Conservation (phyloP, 2,797 vertebrate genomes). For the Varecia variegata region DNA sequence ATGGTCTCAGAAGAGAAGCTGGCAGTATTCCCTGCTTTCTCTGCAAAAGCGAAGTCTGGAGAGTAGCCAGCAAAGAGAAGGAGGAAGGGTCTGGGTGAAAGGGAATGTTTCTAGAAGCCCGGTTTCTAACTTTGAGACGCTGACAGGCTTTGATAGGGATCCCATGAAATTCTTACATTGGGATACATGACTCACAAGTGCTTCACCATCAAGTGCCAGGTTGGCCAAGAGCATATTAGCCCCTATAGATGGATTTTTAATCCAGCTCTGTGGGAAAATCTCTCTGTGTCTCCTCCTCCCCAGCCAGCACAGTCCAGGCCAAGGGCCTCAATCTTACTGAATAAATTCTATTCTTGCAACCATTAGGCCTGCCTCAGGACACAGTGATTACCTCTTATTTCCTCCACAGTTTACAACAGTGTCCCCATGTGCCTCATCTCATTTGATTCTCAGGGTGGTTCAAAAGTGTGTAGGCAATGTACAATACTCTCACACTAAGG, state of each 20-base stretch:
- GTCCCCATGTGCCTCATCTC: too few relatives aligned
- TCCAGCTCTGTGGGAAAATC: constrained; percentile 12
- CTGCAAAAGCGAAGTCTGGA: not conserved
- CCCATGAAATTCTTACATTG: constrained; percentile 49
- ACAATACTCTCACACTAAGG: not conserved
- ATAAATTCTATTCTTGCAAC: constrained; percentile 12
- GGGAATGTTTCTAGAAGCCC: not conserved
- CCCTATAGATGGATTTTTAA: constrained; percentile 61
- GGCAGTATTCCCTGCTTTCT: not conserved
- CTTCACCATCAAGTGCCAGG: constrained; percentile 76
- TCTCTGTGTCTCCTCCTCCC: not conserved
- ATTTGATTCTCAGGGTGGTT: not conserved
- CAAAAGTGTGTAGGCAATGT: not conserved
- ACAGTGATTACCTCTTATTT: not conserved
- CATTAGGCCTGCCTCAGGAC: not conserved
- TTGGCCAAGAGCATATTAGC: constrained; percentile 52
- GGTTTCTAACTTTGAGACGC: constrained; percentile 51
- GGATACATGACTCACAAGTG: constrained; percentile 73
- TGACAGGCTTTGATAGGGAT: constrained; percentile 64
- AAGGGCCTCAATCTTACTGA: not conserved
- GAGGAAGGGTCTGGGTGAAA: not conserved
- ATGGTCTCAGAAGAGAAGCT: not conserved
- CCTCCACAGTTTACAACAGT: not conserved
- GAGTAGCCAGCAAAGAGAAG: not conserved
- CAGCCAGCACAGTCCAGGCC: not conserved